Evolutionary conservation across 30 jellyfish, hydroid and myxozoan genomes (phyloP), one percentile per base, ranked within the genome.

Genomic region (Hydractinia symbiolongicarpus): DNA sequence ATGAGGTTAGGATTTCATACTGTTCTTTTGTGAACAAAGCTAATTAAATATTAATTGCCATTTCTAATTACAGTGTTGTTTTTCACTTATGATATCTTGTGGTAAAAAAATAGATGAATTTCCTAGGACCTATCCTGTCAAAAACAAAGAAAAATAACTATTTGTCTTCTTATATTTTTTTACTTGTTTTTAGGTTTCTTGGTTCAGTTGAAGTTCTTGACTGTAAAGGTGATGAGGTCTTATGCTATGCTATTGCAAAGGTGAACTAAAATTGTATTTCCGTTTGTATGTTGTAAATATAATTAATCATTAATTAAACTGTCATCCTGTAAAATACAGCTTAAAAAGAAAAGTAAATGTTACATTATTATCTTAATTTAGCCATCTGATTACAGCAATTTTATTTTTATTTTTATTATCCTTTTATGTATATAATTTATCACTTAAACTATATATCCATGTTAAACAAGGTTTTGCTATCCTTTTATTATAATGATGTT

Each of bases 171-270:
- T 30, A 30, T 30, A 30, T 82, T 4, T 50, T 5, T 40, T 21
- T 72, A 13, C 7, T 60, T 7, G 7, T 67, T 83, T 62, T 67
- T 53, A 90, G 97, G 86, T 90, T 90, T 69, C 94, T 90, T 9
- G 97, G 97, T 4, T 90, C 97, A 50, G 97, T 90, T 6, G 97
- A 90, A 81, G 97, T 90, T 20, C 89, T 93, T 11, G 95, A 90
- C 64, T 86, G 68, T 82, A 90, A 90, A 81, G 97, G 97, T 51
- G 97, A 90, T 75, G 97, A 90, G 17, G 72, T 90, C 9, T 61
- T 90, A 54, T 79, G 94, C 49, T 85, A 73, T 85, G 97, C 97
- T 4, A 90, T 90, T 51, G 95, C 97, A 15, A 90, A 90, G 90
- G 97, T 90, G 61, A 8, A 11, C 10, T 30, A 30, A 20, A 16